Evolutionary conservation across 2,888 invertebrate genomes (phyloP), one percentile per base, ranked within the genome.

Genomic region (Hoplodrina ambigua): DNA sequence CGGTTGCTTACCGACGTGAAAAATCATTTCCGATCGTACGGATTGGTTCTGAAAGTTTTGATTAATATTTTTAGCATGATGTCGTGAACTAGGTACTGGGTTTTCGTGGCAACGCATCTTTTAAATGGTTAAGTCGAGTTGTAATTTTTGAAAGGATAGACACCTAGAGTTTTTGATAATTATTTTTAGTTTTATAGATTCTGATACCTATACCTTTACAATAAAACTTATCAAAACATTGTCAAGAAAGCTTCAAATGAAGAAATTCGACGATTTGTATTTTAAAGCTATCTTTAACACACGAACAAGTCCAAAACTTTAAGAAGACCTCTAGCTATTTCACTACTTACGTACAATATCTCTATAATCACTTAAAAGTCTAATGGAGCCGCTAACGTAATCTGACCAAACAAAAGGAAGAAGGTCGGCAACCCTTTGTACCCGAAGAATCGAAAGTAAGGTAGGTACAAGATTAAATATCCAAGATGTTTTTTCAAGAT

Each of bases 331-430:
- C 50, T 15, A 33, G 41, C 56, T 56, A 41, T 11, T 53, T 37
- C 10, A 49, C 25, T 41, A 58, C 41, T 1, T 52, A 66, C 3
- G 0, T 59, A 72, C 52, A 52, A 66, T 64, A 54, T 59, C 19
- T 33, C 41, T 61, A 59, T 67, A 60, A 75, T 62, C 65, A 68
- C 68, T 79, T 72, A 80, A 85, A 85, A 83, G 80, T 82, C 78
- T 88, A 85, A 87, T 86, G 84, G 83, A 85, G 80, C 80, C 72
- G 69, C 81, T 75, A 85, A 83, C 82, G 80, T 86, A 86, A 89
- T 87, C 87, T 85, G 67, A 75, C 69, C 75, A 80, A 85, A 87
- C 85, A 85, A 85, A 83, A 78, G 78, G 61, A 77, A 74, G 67
- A 80, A 75, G 55, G 68, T 82, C 54, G 64, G 37, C 71, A 85